Base-by-base conservation (phyloP, 1,140 invertebrate species). In the Zophobas morio region DNA sequence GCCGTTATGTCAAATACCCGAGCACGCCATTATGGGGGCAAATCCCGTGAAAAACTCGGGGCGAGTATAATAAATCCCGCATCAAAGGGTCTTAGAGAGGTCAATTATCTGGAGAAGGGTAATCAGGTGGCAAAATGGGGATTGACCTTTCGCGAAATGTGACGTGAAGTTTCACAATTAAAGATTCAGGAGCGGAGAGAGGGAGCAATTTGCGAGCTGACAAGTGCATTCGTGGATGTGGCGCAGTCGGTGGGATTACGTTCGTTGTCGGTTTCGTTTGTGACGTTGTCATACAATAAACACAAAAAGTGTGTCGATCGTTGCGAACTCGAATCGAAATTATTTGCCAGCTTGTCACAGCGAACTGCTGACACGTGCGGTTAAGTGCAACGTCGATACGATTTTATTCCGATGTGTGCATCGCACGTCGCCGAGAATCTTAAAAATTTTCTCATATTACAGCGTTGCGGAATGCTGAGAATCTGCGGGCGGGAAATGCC, bases 101-200 rank as follows among this genome's bases (percentile, higher is more conserved):
- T 60, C 56, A 60, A 60, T 60, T 60, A 60, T 60, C 56, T 5
- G 36, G 8, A 60, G 56, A 36, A 60, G 56, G 56, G 56, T 60
- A 60, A 39, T 60, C 56, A 60, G 36, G 56, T 60, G 56, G 33
- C 56, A 60, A 60, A 60, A 60, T 6, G 56, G 36, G 35, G n/a
- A 39, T 2, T 39, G 56, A 60, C 56, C 56, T 60, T 60, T 60
- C 36, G 35, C 36, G 34, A 60, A 60, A 60, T 60, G 36, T 36
- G 34, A 60, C 34, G 8, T 6, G 54, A 34, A 2, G 54, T n/a
- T 2, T 6, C 8, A 54, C 5, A 54, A 54, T 20, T 20, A 54
- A 54, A 32, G 42, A 46, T 46, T 46, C 42, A 20, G 20, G 20
- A 20, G 20, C 20, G 20, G 20, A 20, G 20, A 20, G 20, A 20